Evolutionary conservation across 2,113 vertebrate species (phyloP).

Genomic region (Apistogramma diplotaenia): DNA sequence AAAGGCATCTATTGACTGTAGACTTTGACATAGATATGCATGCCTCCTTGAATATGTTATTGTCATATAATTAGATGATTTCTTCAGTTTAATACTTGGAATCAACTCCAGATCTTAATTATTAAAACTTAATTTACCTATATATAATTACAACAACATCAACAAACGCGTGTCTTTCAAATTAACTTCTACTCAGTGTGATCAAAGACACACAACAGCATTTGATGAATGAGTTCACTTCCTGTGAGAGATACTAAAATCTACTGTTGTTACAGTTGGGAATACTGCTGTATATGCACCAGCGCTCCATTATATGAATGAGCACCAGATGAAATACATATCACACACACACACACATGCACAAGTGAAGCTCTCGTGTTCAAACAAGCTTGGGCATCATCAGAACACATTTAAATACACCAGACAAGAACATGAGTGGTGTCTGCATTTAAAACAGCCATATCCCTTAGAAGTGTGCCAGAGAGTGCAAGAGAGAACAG

Average conservation of each 20-base stretch:
- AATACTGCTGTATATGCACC: constrained; percentile 14
- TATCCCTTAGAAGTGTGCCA: constrained; percentile 65
- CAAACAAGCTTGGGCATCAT: not conserved
- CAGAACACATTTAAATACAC: constrained; percentile 19
- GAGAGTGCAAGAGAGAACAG: constrained; percentile 48
- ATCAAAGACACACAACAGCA: constrained; percentile 22
- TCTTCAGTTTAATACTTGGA: too few relatives aligned
- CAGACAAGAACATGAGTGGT: constrained; percentile 27
- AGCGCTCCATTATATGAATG: not conserved
- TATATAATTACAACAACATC: not conserved
- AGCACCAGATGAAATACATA: not conserved
- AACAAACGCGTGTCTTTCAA: not conserved
- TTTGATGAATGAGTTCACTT: too few relatives aligned
- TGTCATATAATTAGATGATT: too few relatives aligned
- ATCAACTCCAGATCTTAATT: too few relatives aligned
- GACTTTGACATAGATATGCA: too few relatives aligned
- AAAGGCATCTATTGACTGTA: too few relatives aligned
- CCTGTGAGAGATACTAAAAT: not conserved
- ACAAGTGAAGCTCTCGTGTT: not conserved
- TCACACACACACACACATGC: not conserved
- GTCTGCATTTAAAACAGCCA: constrained; percentile 63
- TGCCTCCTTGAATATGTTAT: too few relatives aligned
- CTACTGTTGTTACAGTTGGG: not conserved
- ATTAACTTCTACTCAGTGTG: not conserved
- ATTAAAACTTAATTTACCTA: too few relatives aligned